phyloP scores from a whole-genome alignment of 2,888 invertebrate genomes.

The Acleris emargana region DNA sequence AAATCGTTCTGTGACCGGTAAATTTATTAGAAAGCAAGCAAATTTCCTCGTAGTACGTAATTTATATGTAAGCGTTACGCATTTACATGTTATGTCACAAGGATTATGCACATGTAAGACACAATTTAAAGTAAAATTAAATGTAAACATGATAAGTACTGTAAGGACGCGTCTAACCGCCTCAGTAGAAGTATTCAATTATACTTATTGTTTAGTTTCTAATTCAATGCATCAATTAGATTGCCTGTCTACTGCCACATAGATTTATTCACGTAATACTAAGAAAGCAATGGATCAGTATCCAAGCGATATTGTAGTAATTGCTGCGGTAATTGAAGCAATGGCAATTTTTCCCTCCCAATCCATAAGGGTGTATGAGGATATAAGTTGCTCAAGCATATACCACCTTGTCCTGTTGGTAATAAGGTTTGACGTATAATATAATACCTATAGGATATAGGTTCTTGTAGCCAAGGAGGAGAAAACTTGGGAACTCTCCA shows the following conservation, averaged over 20 bases:
- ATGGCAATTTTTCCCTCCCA: slow-evolving; percentile 7
- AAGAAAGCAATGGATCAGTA: slow-evolving; percentile 5
- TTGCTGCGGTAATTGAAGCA: slow-evolving; percentile 20
- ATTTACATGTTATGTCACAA: background rate
- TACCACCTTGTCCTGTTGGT: too few relatives aligned
- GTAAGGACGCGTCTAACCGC: slow-evolving; percentile 18
- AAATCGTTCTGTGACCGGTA: too few relatives aligned
- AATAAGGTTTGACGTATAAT: too few relatives aligned
- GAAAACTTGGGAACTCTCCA: slow-evolving; percentile 37
- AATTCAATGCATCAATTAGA: background rate
- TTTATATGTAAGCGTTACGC: background rate
- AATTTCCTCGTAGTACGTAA: too few relatives aligned
- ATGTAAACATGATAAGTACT: slow-evolving; percentile 30
- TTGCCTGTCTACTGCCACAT: background rate
- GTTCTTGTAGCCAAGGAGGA: too few relatives aligned
- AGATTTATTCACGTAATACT: too few relatives aligned
- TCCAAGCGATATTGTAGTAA: background rate
- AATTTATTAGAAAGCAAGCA: too few relatives aligned
- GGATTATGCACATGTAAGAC: slow-evolving; percentile 20
- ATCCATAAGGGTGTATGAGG: too few relatives aligned
- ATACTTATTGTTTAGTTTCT: background rate
- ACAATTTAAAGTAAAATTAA: slow-evolving; percentile 37
- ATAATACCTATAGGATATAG: too few relatives aligned
- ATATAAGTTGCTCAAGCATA: too few relatives aligned
- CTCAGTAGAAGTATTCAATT: slow-evolving; percentile 20